Conservation (phyloP, 92 coral and sea anemone genomes). For the Palythoa grandiflora region DNA sequence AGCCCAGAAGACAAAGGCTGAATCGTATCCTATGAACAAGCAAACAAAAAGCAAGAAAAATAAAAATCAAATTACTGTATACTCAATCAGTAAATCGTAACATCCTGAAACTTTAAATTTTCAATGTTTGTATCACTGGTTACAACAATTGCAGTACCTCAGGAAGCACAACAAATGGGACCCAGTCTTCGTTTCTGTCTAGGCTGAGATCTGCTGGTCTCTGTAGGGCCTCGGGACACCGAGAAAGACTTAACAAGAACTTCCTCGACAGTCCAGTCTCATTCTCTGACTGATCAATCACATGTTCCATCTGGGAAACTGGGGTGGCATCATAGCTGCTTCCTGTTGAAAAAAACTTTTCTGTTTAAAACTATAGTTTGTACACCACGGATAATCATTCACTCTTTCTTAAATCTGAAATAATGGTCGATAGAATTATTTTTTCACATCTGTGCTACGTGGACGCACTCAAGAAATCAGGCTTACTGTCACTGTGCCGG, state of each 20-base stretch:
- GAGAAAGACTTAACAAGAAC: slow-evolving; percentile 63
- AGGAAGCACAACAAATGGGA: slow-evolving; percentile 49
- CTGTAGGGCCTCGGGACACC: slow-evolving; percentile 55
- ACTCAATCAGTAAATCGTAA: background rate
- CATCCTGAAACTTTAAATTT: background rate
- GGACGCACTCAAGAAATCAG: too few relatives aligned
- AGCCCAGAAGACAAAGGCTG: too few relatives aligned
- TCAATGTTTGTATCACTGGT: background rate
- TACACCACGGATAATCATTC: too few relatives aligned
- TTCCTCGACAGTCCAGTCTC: slow-evolving; percentile 36
- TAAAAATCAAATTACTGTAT: background rate
- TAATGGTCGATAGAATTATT: too few relatives aligned
- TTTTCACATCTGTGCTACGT: too few relatives aligned
- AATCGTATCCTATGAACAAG: too few relatives aligned
- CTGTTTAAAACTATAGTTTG: slow-evolving; percentile 6
- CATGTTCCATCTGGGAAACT: background rate
- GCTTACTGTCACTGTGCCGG: too few relatives aligned
- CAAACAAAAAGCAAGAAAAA: too few relatives aligned
- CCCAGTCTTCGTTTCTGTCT: slow-evolving; percentile 73
- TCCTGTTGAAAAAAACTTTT: slow-evolving; percentile 9
- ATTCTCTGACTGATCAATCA: slow-evolving; percentile 11
- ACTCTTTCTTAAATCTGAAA: too few relatives aligned
- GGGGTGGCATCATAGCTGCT: slow-evolving; percentile 27
- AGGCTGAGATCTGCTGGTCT: slow-evolving; percentile 65
- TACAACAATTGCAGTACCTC: slow-evolving; percentile 13